Base-by-base conservation (phyloP, 2,113 vertebrate species). In the Aptenodytes patagonicus region DNA sequence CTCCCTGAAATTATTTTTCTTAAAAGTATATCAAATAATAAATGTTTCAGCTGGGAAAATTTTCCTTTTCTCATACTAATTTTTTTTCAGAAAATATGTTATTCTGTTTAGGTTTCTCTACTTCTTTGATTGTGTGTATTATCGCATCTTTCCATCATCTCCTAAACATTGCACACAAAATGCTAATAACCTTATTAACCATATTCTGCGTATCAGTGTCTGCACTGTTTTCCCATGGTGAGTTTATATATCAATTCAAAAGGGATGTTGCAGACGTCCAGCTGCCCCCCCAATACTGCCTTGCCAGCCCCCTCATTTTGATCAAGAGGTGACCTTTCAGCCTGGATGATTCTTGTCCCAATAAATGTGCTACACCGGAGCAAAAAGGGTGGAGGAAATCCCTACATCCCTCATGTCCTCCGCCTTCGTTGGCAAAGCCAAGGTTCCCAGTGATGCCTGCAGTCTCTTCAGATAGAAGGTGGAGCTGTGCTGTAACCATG, bases 1-100 rank as follows among this genome's bases (percentile, higher is more conserved):
- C 44, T 85, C 34, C 78, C 49, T 58, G 73, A 94, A 93, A 95
- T 85, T 88, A 85, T 83, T 94, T 94, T 91, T 72, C 87, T 91
- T 85, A 38, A 65, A 92, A 85, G 28, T 77, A 13, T 71, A 76
- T 87, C 1, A 44, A 89, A 70, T 61, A 81, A 46, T 42, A 82
- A 84, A 69, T 49, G 47, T 69, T 94, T 94, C 91, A 90, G 32
- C 32, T 10, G 52, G 80, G 81, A 82, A 82, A 82, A 62, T 15
- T 17, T 76, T 57, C 25, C 19, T 75, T 89, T 82, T 58, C 38
- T 89, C 18, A 7, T 22, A 28, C 13, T 49, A 17, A 3, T 79
- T 80, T 60, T 64, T 64, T 40, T 40, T 13, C 22, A 66, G 42
- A 84, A 93, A 89, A 85, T n/a, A 20, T 1, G 0, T 84, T 87